phyloP scores from a whole-genome alignment of 2,113 vertebrate genomes.

The Gobiocypris rarus region DNA sequence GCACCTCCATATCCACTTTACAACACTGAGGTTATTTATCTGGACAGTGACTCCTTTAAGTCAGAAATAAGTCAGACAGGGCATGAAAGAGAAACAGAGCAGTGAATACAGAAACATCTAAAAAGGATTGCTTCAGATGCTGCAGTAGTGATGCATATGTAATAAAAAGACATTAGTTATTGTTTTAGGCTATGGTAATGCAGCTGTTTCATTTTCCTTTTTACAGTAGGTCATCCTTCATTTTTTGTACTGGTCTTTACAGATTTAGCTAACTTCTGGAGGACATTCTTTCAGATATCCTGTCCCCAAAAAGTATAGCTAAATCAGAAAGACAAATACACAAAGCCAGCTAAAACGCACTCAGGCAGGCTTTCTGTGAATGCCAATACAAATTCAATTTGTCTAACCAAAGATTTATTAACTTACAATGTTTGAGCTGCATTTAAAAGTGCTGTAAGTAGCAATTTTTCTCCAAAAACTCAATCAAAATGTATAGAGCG shows the following conservation, averaged over 20 bases:
- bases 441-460: background rate
- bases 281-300: background rate
- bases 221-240: background rate
- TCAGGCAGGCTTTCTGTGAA: background rate
- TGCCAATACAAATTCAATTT: background rate
- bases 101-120: background rate
- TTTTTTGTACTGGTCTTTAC: too few species aligned
- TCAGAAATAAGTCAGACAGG: background rate
- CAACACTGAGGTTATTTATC: slow-evolving; percentile 33
- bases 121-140: background rate
- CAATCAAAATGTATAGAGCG: too few species aligned
- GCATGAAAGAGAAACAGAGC: background rate
- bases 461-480: background rate
- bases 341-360: background rate
- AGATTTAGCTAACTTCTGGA: background rate
- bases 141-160: background rate
- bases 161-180: background rate
- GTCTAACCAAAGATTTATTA: slow-evolving; percentile 1
- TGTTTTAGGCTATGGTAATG: background rate
- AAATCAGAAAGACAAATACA: too few species aligned
- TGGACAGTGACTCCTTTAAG: slow-evolving; percentile 21
- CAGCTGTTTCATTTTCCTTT: background rate
- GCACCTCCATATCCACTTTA: slow-evolving; percentile 21
- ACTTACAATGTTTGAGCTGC: background rate
- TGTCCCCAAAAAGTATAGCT: background rate